phyloP scores from a whole-genome alignment of 2,113 vertebrate species.

The Stercorarius parasiticus region DNA sequence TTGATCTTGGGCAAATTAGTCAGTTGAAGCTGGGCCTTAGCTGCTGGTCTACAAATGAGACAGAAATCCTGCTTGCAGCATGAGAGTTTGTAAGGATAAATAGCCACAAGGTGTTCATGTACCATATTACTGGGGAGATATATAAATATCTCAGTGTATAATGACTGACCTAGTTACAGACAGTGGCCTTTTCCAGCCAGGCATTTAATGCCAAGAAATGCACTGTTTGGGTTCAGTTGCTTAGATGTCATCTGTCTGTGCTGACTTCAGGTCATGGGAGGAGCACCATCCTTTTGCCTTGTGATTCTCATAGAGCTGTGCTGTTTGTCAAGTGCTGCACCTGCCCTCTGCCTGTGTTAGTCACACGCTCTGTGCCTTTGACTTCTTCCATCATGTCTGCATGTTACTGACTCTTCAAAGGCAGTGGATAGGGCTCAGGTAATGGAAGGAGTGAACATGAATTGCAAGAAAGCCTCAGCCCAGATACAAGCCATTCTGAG shows the following conservation, averaged over 20 bases:
- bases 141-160: slow-evolving; percentile 53
- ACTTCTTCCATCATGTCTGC: background rate
- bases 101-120: background rate
- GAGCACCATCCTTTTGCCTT: background rate
- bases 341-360: background rate
- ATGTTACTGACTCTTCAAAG: background rate
- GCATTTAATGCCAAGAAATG: slow-evolving; percentile 43
- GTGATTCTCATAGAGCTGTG: background rate
- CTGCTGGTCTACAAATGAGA: background rate
- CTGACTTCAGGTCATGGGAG: background rate
- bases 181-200: slow-evolving; percentile 32
- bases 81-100: background rate
- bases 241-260: slow-evolving; percentile 33
- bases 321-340: background rate
- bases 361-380: background rate
- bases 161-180: slow-evolving; percentile 20
- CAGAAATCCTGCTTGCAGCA: background rate
- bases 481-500: background rate
- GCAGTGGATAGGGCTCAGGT: background rate
- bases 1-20: background rate
- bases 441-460: background rate
- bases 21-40: background rate
- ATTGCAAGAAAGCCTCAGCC: background rate
- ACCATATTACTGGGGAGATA: background rate
- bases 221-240: slow-evolving; percentile 42